phyloP scores from a whole-genome alignment of 1,140 invertebrate species.

The Pygmarrhopalites habei region DNA sequence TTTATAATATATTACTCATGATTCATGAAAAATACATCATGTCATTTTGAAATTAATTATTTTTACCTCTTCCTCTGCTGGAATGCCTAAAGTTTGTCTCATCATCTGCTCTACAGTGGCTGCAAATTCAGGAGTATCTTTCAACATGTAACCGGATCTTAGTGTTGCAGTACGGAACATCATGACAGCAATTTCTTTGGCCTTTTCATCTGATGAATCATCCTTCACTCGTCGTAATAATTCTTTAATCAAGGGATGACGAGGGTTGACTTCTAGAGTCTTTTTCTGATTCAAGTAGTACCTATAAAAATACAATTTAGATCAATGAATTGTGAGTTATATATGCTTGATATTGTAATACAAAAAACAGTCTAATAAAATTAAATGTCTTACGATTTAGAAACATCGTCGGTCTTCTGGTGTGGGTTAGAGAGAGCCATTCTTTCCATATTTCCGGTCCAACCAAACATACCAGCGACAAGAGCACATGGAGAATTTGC shows the following conservation, averaged over 20 bases:
- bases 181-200: conserved; percentile 80
- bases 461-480: conserved; percentile 93
- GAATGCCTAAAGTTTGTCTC: conserved; percentile 70
- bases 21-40: no score
- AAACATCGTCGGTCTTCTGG: conserved; percentile 88
- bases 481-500: conserved; percentile 90
- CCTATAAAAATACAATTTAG: conserved; percentile 41
- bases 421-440: conserved; percentile 93
- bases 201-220: conserved; percentile 68
- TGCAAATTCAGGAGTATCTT: conserved; percentile 79
- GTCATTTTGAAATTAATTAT: no score
- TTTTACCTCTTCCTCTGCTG: conserved; percentile 63
- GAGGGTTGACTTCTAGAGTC: conserved; percentile 93
- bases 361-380: no score
- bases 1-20: no score
- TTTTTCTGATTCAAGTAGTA: conserved; percentile 97
- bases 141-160: conserved; percentile 79
- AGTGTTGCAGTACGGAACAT: conserved; percentile 92
- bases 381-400: conserved; percentile 62
- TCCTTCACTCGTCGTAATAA: conserved; percentile 72
- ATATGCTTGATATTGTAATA: no score
- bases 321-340: background rate
- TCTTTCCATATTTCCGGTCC: conserved; percentile 99
- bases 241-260: conserved; percentile 92
- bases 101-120: conserved; percentile 80